Percentiles rank a stretch among this genome's conserved stretches.
Evolutionary conservation across 2,113 vertebrate species (phyloP).

Genomic region (Peromyscus maniculatus): DNA sequence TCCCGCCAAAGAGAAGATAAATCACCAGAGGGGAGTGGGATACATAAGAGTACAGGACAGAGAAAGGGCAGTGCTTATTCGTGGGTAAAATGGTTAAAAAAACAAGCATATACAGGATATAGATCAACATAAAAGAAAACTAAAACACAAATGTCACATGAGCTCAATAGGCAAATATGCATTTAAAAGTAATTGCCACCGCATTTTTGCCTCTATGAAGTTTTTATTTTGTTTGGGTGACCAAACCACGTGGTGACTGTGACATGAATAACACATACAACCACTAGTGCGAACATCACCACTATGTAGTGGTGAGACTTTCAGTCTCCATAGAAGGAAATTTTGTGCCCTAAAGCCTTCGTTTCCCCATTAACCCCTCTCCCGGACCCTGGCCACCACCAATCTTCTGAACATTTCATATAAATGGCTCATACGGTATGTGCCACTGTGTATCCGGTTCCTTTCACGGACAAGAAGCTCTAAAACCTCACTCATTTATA

Average conservation of each 20-base stretch:
- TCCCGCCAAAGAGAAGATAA: background rate
- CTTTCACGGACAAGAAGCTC: background rate
- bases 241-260: background rate
- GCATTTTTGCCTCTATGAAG: constrained; percentile 13
- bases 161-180: background rate
- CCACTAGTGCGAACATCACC: background rate
- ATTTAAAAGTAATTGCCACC: constrained; percentile 21
- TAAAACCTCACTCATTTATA: background rate
- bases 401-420: background rate
- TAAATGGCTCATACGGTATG: background rate
- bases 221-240: constrained; percentile 18
- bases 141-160: background rate
- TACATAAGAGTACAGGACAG: too few relatives aligned
- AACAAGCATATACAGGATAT: background rate
- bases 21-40: background rate
- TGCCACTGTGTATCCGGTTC: background rate
- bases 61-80: background rate
- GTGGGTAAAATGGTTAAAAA: background rate
- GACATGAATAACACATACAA: background rate
- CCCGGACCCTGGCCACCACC: background rate
- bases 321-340: background rate
- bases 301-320: background rate
- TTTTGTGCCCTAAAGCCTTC: background rate
- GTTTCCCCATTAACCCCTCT: background rate
- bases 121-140: background rate